Conservation (phyloP, 2,888 invertebrate species). For the Pristionchus maxplancki region DNA sequence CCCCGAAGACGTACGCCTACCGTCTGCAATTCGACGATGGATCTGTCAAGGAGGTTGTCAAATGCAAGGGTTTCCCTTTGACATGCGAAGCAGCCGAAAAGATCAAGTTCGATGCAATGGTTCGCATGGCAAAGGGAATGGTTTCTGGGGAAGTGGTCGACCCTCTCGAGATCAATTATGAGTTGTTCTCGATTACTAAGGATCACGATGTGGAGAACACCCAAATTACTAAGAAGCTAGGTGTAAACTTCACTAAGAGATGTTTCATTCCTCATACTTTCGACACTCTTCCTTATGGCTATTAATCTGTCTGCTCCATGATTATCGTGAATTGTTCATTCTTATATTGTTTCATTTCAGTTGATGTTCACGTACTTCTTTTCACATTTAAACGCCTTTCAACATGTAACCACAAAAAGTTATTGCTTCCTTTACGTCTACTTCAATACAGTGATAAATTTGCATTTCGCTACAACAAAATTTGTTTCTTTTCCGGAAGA, state of each 20-base stretch:
- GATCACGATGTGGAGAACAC: neutral
- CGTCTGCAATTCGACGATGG: neutral
- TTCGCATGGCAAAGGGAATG: neutral
- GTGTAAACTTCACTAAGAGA: neutral
- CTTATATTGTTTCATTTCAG: neutral
- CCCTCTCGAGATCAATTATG: neutral
- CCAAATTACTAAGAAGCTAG: neutral
- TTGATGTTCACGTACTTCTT: too few species aligned
- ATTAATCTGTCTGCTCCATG: neutral
- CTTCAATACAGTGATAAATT: too few species aligned
- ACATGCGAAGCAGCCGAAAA: neutral
- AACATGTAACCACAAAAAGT: too few species aligned
- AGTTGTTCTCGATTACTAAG: neutral
- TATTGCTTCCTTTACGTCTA: too few species aligned
- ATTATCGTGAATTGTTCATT: too few species aligned
- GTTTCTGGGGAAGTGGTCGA: neutral
- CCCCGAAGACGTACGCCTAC: slow-evolving; percentile 27
- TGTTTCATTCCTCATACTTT: neutral
- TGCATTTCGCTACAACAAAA: too few species aligned
- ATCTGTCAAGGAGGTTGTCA: slow-evolving; percentile 16
- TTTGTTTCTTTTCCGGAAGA: too few species aligned
- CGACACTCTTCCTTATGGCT: neutral
- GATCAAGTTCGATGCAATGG: neutral
- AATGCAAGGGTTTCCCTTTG: slow-evolving; percentile 16
- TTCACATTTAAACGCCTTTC: too few species aligned